Base-by-base conservation (phyloP, 1,140 invertebrate genomes). In the Anastrepha ludens region DNA sequence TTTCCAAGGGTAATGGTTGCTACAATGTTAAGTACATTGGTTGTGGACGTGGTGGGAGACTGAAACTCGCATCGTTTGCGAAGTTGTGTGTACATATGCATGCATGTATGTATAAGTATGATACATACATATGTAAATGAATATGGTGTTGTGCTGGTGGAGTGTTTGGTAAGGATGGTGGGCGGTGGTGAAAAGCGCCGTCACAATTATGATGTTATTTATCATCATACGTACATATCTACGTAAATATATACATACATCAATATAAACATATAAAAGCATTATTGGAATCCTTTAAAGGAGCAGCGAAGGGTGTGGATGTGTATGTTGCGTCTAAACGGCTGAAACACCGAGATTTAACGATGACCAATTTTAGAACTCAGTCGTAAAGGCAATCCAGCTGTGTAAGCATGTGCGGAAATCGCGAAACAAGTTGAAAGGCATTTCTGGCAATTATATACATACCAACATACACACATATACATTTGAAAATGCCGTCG, bases 361-460 rank as follows among this genome's bases (percentile, higher is more conserved):
- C n/a, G 74, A 67, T 67, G 29, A 47, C 74, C 74, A 81, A 81
- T 81, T 81, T 81, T 81, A 81, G 74, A 81, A 81, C 74, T 81
- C 74, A 81, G 74, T 81, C 47, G 74, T 17, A 55, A 81, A 81
- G 74, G 74, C 50, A 7, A 81, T 55, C 20, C 74, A 81, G 74
- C 47, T n/a, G 47, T 58, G 74, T 55, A 29, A 50, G 29, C 47
- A 81, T 81, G 74, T 81, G 47, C 74, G 47, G 47, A 20, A 11
- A 50, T 50, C 50, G 74, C 15, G 74, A 55, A 20, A 29, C 8
- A 50, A 9, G 11, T 81, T 81, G 3, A 81, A 29, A 15, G 17
- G 11, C 11, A 5, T 78, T 78, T n/a, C n/a, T 2, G 11, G 9
- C n/a, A 58, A 20, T 55, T 81, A 20, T 29, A 29, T 29, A 29